phyloP scores from a whole-genome alignment of 1,140 invertebrate species.

The Laupala kohalensis region DNA sequence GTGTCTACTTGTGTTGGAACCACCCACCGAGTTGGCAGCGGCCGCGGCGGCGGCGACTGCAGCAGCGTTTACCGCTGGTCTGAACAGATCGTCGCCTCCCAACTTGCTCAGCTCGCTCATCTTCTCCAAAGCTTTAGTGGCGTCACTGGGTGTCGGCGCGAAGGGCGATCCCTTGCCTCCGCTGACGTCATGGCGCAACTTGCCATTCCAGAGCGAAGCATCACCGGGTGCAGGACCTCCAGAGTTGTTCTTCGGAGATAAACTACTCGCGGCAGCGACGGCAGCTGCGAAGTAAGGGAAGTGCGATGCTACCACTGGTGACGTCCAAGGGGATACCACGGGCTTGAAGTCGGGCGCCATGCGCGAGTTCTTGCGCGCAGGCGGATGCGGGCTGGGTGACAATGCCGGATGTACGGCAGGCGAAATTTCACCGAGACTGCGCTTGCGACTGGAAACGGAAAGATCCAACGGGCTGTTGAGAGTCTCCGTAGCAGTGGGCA shows the following conservation, averaged over 20 bases:
- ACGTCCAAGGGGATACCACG: slow-evolving; percentile 57
- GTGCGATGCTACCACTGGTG: slow-evolving; percentile 57
- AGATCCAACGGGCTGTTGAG: slow-evolving; percentile 67
- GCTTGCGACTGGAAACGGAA: slow-evolving; percentile 57
- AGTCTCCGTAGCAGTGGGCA: slow-evolving; percentile 34
- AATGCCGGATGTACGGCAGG: slow-evolving; percentile 25
- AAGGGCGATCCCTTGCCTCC: slow-evolving; percentile 16
- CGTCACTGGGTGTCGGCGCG: slow-evolving; percentile 52
- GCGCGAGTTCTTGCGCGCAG: slow-evolving; percentile 20
- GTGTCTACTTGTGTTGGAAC: slow-evolving; percentile 43
- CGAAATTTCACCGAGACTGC: slow-evolving; percentile 48
- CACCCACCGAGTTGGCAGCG: slow-evolving; percentile 21
- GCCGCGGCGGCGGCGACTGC: slow-evolving; percentile 22
- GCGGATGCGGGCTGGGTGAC: slow-evolving; percentile 17
- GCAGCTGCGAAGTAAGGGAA: slow-evolving; percentile 68
- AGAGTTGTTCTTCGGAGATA: slow-evolving; percentile 54
- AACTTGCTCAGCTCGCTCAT: slow-evolving; percentile 81
- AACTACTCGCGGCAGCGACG: slow-evolving; percentile 53
- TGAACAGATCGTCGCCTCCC: slow-evolving; percentile 59
- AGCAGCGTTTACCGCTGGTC: slow-evolving; percentile 39
- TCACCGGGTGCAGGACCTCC: slow-evolving; percentile 22
- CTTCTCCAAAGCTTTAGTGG: slow-evolving; percentile 76
- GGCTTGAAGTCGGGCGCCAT: slow-evolving; percentile 44
- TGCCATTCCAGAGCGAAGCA: slow-evolving; percentile 58
- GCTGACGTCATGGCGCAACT: slow-evolving; percentile 38